Evolutionary conservation across 1,140 invertebrate species (phyloP), one percentile per base, ranked within the genome.

Genomic region (Probaryconus sp.): DNA sequence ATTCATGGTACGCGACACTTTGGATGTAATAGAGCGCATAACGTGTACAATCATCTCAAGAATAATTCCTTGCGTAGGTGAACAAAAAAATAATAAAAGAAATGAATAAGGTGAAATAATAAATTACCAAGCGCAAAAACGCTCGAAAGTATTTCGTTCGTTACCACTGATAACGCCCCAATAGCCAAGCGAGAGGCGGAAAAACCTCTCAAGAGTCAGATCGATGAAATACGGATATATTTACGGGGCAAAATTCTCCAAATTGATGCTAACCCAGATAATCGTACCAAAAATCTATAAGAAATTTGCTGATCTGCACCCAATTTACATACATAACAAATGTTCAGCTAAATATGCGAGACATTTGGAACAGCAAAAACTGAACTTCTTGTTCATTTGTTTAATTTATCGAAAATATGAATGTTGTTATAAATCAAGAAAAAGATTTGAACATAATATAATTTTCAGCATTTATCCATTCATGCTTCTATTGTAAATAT

Each of bases 181-280:
- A n/a, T n/a, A n/a, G n/a, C 26, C 16, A 33, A 56, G 53, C 11
- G 24, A 13, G 14, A 43, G 20, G 26, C 26, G 30, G 26, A 13
- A 17, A 13, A 35, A 21, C 35, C n/a, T 28, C 30, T 35, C 53
- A 26, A 45, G 18, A 58, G 28, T 16, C 53, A 58, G 40, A 58
- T 58, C 53, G 53, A 58, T 58, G 53, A 58, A 58, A 31, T 45
- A 43, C 53, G 53, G 40, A 58, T 58, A 45, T 45, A 58, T 58
- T 58, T 58, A 45, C 53, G 5, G 26, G 17, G 18, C 17, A 17
- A 10, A 56, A 56, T 43, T 56, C 38, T 33, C 11, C 16, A 55
- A 55, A 18, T 20, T 55, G 16, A 55, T 5, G 9, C 20, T 38
- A 53, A 26, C 48, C 13, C 24, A 26, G 48, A 38, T 53, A 53